Evolutionary conservation across 2,113 vertebrate genomes (phyloP).

Genomic region (Ia io): DNA sequence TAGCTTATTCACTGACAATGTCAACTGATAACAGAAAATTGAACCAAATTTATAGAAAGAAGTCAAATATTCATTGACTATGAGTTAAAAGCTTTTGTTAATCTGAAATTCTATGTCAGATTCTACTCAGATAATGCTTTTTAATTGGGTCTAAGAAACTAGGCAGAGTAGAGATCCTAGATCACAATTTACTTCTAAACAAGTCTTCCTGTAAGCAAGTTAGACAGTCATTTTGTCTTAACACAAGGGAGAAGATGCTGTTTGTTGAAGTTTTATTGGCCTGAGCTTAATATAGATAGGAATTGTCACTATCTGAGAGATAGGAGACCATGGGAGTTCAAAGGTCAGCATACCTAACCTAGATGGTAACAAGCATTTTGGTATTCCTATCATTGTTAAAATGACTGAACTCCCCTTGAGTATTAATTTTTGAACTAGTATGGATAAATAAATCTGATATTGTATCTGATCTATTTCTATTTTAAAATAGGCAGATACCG

Average conservation of each 20-base stretch:
- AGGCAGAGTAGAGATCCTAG: background rate
- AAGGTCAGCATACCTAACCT: background rate
- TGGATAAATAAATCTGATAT: background rate
- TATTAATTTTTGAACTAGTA: background rate
- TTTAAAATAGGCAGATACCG: conserved; percentile 46
- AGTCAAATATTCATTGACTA: background rate
- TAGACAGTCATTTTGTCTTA: background rate
- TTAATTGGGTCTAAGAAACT: background rate
- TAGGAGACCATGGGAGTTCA: background rate
- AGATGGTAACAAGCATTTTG: background rate
- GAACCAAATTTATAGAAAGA: background rate
- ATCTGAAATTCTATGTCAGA: background rate
- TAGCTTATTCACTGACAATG: background rate
- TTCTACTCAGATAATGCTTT: background rate
- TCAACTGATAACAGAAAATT: background rate
- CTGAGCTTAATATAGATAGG: background rate
- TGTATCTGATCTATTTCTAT: background rate
- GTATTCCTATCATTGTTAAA: background rate
- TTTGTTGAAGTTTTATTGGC: background rate
- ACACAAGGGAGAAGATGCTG: background rate
- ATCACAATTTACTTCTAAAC: background rate
- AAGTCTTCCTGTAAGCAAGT: background rate
- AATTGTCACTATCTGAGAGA: background rate
- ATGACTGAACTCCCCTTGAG: background rate
- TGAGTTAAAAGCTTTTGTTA: background rate